phyloP scores from a whole-genome alignment of 23 tunicate species.

The Ciona savignyi region DNA sequence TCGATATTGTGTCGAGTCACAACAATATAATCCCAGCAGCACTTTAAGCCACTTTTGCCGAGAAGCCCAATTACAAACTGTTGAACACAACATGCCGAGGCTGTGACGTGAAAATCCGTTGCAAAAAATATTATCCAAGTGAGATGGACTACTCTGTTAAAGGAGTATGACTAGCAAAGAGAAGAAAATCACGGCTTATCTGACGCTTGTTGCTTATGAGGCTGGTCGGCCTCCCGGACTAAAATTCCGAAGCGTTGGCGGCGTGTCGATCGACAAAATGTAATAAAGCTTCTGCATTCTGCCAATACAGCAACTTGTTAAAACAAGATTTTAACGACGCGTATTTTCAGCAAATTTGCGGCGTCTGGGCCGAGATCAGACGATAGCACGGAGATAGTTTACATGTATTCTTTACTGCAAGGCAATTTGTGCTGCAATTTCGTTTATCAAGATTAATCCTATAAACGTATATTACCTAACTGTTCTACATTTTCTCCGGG shows the following conservation, averaged over 20 bases:
- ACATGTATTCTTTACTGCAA: neutral
- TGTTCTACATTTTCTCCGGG: no score
- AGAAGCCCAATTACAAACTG: neutral
- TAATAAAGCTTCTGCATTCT: neutral
- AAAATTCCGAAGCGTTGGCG: neutral
- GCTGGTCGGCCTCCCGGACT: neutral
- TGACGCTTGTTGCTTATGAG: neutral
- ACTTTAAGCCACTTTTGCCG: neutral
- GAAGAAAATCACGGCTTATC: neutral
- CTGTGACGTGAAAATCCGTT: neutral
- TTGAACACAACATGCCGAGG: neutral
- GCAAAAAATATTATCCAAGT: neutral
- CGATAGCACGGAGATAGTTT: neutral
- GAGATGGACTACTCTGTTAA: neutral
- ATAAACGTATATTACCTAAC: no score
- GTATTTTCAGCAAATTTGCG: neutral
- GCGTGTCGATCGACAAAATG: constrained; percentile 1
- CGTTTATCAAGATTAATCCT: neutral
- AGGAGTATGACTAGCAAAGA: neutral
- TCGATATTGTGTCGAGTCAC: neutral
- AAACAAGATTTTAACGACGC: neutral
- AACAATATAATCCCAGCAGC: neutral
- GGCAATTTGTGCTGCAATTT: neutral
- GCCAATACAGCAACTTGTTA: neutral
- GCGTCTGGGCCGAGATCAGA: neutral